Evolutionary conservation across 2,888 invertebrate species (phyloP).

Genomic region (Idaea straminata): DNA sequence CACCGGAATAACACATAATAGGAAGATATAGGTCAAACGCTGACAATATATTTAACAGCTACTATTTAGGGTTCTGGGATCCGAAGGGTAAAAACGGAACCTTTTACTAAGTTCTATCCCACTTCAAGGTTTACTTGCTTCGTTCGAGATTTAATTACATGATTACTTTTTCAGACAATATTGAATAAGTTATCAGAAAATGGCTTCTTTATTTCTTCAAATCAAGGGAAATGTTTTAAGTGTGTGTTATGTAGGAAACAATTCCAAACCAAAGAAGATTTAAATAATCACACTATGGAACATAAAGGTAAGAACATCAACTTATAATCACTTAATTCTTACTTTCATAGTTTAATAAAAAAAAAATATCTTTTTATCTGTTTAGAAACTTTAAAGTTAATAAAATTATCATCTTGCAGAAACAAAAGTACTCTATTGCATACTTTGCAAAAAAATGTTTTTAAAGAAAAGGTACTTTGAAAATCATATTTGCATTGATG

Average conservation of each 20-base stretch:
- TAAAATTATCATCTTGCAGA: conserved; percentile 43
- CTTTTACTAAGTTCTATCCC: no score
- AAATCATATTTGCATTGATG: conserved; percentile 46
- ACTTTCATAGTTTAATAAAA: neutral
- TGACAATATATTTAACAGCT: no score
- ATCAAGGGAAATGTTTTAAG: conserved; percentile 43
- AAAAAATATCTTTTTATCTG: neutral
- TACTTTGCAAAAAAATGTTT: conserved; percentile 63
- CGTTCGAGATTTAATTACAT: neutral
- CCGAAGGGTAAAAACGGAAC: no score
- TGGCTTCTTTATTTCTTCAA: conserved; percentile 52
- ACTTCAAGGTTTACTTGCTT: no score
- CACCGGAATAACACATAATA: no score
- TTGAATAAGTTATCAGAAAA: conserved; percentile 62
- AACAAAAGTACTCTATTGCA: conserved; percentile 51
- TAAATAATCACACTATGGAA: conserved; percentile 47
- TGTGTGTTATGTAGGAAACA: conserved; percentile 60
- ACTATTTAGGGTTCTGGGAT: no score
- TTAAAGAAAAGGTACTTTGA: conserved; percentile 52
- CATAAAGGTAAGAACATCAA: conserved; percentile 54
- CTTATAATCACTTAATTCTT: neutral
- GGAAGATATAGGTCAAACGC: no score
- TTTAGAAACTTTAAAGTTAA: neutral
- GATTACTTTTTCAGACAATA: conserved; percentile 50
- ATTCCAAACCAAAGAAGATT: conserved; percentile 57